Evolutionary conservation across 2,888 invertebrate genomes (phyloP), one percentile per base, ranked within the genome.

Genomic region (Agrochola litura): DNA sequence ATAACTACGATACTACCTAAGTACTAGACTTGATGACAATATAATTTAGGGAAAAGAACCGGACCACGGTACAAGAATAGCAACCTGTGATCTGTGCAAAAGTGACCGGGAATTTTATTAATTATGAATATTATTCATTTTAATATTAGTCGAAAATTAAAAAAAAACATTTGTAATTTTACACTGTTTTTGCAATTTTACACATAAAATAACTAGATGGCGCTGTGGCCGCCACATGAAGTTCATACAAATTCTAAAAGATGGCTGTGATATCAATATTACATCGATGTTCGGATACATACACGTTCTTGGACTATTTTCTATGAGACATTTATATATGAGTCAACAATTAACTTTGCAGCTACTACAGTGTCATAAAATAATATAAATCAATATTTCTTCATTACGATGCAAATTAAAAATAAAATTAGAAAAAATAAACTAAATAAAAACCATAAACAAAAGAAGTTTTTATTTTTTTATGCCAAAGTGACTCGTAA

Each of bases 401-500:
- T 46, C 46, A 6, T 22, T 10, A 6, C 0, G 46, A 25, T 22
- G 4, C n/a, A 25, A n/a, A 68, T 10, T 0, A 16, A 41, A 60
- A 54, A 25, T 0, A 5, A 49, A 10, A 46, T 30, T 49, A 1
- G 1, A 14, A 1, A 30, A 52, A 70, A 22, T 37, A 8, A 22
- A 16, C 6, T 0, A 14, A 8, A 14, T 22, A 8, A 9, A n/a
- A 77, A 49, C 58, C 58, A 41, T 30, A 67, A 71, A 68, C 71
- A 68, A 74, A 68, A 49, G 25, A n/a, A 66, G 14, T 65, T 71
- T 61, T 58, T 49, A 41, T 25, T 46, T 58, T 58, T 43, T 25
- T 16, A 30, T 68, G 6, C 0, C 4, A 52, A 64, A 60, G 63
- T 68, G 12, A 49, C 69, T 85, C 86, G 86, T 74, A 83, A 79